Evolutionary conservation across 2,113 vertebrate species (phyloP).

Genomic region (Noturus placidus): DNA sequence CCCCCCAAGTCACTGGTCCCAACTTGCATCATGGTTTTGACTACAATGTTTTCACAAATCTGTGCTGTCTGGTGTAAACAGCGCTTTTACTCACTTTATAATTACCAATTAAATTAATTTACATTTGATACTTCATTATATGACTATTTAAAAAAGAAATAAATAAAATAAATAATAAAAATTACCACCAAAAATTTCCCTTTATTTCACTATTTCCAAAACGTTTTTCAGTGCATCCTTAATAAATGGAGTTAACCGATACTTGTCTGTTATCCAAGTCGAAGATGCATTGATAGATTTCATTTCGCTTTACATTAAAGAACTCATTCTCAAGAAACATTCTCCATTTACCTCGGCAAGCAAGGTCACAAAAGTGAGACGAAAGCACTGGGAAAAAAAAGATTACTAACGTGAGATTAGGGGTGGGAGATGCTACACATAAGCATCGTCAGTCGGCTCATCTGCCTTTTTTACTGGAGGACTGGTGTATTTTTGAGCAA

Average conservation of each 20-base stretch:
- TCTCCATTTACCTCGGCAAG: not conserved
- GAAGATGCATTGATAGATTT: not conserved
- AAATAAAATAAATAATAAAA: no score
- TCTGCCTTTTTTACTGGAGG: not conserved
- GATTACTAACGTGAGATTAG: not conserved
- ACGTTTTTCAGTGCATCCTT: not conserved
- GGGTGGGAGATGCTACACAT: not conserved
- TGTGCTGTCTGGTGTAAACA: not conserved
- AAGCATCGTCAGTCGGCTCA: not conserved
- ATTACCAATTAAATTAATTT: not conserved
- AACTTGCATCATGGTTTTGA: not conserved
- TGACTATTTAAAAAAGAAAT: not conserved
- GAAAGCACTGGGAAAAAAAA: not conserved
- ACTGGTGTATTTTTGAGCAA: not conserved
- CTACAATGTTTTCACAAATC: not conserved
- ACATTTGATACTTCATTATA: not conserved
- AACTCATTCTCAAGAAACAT: not conserved
- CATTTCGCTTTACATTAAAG: not conserved
- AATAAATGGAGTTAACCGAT: not conserved
- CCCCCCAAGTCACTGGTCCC: not conserved
- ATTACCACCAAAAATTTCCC: not conserved
- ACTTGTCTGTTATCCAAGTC: not conserved
- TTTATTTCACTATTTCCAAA: not conserved
- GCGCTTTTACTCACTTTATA: not conserved
- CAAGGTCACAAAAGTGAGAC: not conserved